Conservation (phyloP, 2,113 vertebrate species). For the Pseudopipra pipra region DNA sequence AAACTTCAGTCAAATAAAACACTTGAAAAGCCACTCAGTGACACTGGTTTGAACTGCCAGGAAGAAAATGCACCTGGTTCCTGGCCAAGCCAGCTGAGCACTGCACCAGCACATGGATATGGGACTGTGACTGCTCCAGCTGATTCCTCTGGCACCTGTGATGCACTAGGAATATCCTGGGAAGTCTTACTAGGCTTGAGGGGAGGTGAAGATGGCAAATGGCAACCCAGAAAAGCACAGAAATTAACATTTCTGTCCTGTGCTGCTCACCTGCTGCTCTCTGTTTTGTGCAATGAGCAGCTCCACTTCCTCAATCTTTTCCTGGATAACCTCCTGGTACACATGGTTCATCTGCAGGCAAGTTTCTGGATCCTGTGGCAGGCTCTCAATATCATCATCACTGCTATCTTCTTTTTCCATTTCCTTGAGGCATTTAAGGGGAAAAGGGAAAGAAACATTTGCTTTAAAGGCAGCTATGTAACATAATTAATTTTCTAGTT, state of each 20-base stretch:
- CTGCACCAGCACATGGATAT: not conserved
- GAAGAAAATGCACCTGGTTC: not conserved
- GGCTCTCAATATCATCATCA: conserved; percentile 61
- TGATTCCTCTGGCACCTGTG: not conserved
- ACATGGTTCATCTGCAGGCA: conserved; percentile 87
- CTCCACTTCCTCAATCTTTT: conserved; percentile 80
- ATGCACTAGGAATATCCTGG: not conserved
- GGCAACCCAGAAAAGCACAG: not conserved
- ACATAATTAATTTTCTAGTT: not conserved
- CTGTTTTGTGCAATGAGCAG: conserved; percentile 78
- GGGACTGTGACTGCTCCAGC: not conserved
- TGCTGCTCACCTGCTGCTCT: conserved; percentile 77
- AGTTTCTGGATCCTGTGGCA: conserved; percentile 78
- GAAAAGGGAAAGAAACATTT: fast-evolving
- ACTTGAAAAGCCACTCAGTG: not conserved
- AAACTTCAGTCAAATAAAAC: not conserved
- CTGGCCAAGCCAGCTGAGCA: not conserved
- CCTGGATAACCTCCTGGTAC: conserved; percentile 84
- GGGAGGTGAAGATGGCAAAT: not conserved
- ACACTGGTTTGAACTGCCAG: not conserved
- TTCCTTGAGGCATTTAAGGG: conserved; percentile 20
- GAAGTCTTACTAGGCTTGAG: not conserved
- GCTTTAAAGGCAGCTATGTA: not conserved
- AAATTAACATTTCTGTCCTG: not conserved
- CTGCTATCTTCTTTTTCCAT: conserved; percentile 44